Base-by-base conservation (phyloP, 2,113 vertebrate species). In the Microtus richardsoni region DNA sequence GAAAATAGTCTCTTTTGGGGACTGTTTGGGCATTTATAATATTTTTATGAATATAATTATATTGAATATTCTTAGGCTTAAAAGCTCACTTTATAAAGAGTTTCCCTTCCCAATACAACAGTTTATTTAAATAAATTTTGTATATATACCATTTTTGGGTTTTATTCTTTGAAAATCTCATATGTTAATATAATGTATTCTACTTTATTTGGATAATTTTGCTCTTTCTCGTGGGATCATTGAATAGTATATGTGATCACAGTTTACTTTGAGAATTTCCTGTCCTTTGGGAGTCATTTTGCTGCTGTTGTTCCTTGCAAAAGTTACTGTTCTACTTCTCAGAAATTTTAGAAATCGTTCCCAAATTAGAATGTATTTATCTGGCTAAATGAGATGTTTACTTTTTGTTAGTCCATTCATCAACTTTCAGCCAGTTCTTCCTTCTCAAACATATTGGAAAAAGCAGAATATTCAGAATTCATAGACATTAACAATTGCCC, bases 181-280 rank as follows among this genome's bases (percentile, higher is more conserved):
- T 52, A 33, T 78, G 47, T 19, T 36, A 52, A 52, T 79, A 33
- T 79, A 49, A 60, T 36, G 10, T 52, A 82, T 58, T n/a, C 22
- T 60, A 22, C 5, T n/a, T 60, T 60, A 58, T 60, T 92, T 94
- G 60, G 87, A 92, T 68, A 30, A 26, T 91, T 64, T 64, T 78
- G 47, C 75, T 91, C 92, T 91, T 96, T 93, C 80, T 95, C 71
- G 47, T 41, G 16, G 84, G 36, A 66, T 71, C 58, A 90, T 66
- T 95, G 74, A 85, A 92, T 84, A 92, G 88, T 70, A 19, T 85
- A 84, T 47, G 52, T 24, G 75, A 68, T 41, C 52, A 83, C 74
- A 73, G 74, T 70, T 85, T 95, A 95, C 83, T 86, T 74, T 97
- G 86, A 97, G 64, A 68, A 13, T 88, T n/a, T 95, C 14, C 41